phyloP scores from a whole-genome alignment of 2,797 vertebrate species.

The Hybognathus amarus region DNA sequence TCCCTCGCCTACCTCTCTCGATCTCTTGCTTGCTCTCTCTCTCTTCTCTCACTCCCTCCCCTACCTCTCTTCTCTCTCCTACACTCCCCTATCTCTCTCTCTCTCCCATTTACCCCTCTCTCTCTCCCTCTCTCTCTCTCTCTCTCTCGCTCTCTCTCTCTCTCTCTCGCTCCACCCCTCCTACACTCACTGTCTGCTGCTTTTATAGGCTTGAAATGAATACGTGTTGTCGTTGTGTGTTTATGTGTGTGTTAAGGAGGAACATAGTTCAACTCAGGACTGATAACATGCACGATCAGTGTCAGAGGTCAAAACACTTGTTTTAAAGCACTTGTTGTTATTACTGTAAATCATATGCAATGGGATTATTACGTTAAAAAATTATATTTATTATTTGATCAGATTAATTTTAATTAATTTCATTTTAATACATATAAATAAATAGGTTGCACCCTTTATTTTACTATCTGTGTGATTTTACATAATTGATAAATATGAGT shows the following conservation, averaged over 20 bases:
- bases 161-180: constrained; percentile 60
- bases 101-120: constrained; percentile 55
- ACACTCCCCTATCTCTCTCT: constrained; percentile 54
- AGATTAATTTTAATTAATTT: neutral
- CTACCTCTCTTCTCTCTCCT: constrained; percentile 63
- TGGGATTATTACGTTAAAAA: no score
- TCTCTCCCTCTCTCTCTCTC: constrained; percentile 51
- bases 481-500: neutral
- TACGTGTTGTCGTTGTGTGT: constrained; percentile 63
- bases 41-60: constrained; percentile 53
- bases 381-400: neutral
- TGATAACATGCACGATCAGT: constrained; percentile 67
- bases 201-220: constrained; percentile 78
- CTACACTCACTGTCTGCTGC: constrained; percentile 70
- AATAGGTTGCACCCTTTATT: neutral
- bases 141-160: constrained; percentile 43
- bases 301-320: constrained; percentile 43
- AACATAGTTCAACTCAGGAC: constrained; percentile 74
- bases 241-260: constrained; percentile 45
- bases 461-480: neutral
- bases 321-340: constrained; percentile 1
- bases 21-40: neutral
- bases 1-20: constrained; percentile 52
- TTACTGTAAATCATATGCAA: neutral
- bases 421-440: neutral